Evolutionary conservation across 1,140 invertebrate genomes (phyloP).

Genomic region (Lutraria rhynchaena): DNA sequence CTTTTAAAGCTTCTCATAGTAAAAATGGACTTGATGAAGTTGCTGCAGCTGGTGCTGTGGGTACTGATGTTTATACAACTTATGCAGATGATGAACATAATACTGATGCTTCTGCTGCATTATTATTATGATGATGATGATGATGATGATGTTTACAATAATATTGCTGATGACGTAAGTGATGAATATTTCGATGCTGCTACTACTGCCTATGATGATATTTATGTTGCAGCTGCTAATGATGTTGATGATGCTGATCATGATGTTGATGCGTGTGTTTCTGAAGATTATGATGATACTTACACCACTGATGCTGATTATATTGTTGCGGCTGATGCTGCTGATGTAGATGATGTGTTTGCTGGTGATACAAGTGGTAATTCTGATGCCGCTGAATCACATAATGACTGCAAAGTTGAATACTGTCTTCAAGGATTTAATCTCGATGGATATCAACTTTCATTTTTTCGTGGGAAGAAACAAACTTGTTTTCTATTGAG

Average conservation of each 20-base stretch:
- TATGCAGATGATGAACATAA: conserved; percentile 38
- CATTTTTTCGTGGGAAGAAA: no score
- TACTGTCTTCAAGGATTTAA: no score
- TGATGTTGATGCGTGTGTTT: neutral
- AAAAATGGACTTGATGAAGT: neutral
- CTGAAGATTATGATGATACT: neutral
- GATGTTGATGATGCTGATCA: conserved; percentile 37
- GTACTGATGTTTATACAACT: conserved; percentile 13
- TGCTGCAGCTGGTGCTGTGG: conserved; percentile 1
- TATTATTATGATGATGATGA: no score
- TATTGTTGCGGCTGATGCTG: neutral
- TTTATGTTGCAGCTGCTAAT: neutral
- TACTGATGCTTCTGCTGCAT: conserved; percentile 43
- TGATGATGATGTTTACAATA: no score
- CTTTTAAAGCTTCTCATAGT: neutral
- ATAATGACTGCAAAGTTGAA: neutral
- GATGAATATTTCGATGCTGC: neutral
- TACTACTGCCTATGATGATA: neutral
- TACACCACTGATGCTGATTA: neutral
- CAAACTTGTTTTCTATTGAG: no score
- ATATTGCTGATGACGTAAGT: conserved; percentile 46
- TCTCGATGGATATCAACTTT: no score
- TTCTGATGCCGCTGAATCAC: neutral
- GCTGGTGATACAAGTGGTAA: neutral
- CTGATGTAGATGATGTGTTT: neutral